Conservation (phyloP, 2,797 vertebrate genomes). For the Triplophysa yarkandensis region DNA sequence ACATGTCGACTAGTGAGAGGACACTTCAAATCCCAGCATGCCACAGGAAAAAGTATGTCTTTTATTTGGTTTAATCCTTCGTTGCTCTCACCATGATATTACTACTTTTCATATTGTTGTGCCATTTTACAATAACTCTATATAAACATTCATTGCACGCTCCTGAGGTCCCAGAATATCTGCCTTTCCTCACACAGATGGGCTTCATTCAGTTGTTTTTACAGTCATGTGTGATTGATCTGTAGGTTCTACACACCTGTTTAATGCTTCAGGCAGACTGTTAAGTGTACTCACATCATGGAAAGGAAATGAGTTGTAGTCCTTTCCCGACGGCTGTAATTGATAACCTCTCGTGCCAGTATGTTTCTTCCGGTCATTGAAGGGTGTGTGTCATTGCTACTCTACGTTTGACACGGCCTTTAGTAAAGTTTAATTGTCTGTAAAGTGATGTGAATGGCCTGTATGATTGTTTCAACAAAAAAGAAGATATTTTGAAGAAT, state of each 20-base stretch:
- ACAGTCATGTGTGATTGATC: constrained; percentile 45
- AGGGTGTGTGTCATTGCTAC: background rate
- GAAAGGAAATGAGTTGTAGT: constrained; percentile 35
- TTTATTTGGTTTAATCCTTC: background rate
- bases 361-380: constrained; percentile 5
- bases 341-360: constrained; percentile 14
- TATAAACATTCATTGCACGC: constrained; percentile 31
- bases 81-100: background rate
- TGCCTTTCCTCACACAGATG: constrained; percentile 15
- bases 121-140: background rate
- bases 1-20: constrained; percentile 94
- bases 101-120: background rate
- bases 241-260: constrained; percentile 32
- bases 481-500: too few relatives aligned
- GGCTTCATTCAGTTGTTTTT: background rate
- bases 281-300: constrained; percentile 10
- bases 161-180: constrained; percentile 3
- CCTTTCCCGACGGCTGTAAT: background rate
- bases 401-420: constrained; percentile 17
- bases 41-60: constrained; percentile 86
- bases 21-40: constrained; percentile 92
- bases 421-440: constrained; percentile 4
- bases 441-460: background rate
- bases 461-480: too few relatives aligned
- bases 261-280: constrained; percentile 26